phyloP scores from a whole-genome alignment of 2,113 vertebrate species.

The Ranitomeya imitator region DNA sequence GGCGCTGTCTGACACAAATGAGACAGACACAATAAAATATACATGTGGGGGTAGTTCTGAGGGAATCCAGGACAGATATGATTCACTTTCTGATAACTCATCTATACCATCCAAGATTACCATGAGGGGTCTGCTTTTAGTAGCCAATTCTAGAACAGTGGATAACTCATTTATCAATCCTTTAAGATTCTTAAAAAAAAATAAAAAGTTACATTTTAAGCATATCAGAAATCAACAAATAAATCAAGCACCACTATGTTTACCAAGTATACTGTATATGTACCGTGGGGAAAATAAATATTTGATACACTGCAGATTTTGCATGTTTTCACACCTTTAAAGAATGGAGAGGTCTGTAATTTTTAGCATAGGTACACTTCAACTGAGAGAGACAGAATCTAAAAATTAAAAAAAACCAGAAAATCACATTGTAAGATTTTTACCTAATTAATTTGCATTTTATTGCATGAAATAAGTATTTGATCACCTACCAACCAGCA shows the following conservation, averaged over 20 bases:
- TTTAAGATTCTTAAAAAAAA: slow-evolving; percentile 62
- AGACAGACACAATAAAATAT: slow-evolving; percentile 66
- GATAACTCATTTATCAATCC: slow-evolving; percentile 68
- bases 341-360: no score
- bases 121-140: slow-evolving; percentile 62
- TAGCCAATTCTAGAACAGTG: slow-evolving; percentile 66
- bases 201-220: not conserved
- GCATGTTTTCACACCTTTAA: no score
- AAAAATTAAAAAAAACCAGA: no score
- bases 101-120: slow-evolving; percentile 71
- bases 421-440: no score
- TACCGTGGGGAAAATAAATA: no score
- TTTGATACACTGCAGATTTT: no score
- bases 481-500: no score
- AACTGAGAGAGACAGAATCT: no score
- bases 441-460: no score
- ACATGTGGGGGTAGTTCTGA: slow-evolving; percentile 64
- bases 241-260: not conserved
- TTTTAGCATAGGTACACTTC: no score
- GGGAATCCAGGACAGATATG: slow-evolving; percentile 69
- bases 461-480: no score
- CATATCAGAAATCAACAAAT: not conserved
- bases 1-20: slow-evolving; percentile 56
- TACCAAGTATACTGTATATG: not conserved
- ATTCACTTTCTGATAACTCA: slow-evolving; percentile 67